Conservation (phyloP, 2,113 vertebrate genomes). For the Polyodon spathula region DNA sequence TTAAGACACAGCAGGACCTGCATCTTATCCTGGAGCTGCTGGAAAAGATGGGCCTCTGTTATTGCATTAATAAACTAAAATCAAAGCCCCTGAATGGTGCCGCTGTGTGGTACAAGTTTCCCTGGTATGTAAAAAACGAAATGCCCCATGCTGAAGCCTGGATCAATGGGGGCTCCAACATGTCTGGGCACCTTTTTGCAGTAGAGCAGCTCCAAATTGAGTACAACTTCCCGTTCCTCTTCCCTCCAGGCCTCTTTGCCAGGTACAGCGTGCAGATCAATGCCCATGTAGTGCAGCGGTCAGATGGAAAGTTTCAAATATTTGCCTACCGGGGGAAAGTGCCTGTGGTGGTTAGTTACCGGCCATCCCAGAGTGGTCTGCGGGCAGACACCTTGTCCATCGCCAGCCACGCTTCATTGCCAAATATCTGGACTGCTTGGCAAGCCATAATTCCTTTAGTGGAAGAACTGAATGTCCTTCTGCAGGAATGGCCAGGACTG, state of each 20-base stretch:
- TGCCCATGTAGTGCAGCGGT: conserved; percentile 86
- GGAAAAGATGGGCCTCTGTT: conserved; percentile 96
- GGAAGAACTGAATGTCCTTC: conserved; percentile 86
- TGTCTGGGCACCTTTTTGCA: conserved; percentile 68
- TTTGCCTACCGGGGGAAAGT: conserved; percentile 93
- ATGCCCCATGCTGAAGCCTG: conserved; percentile 64
- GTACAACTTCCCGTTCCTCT: conserved; percentile 87
- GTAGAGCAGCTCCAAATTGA: conserved; percentile 88
- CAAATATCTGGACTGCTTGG: conserved; percentile 98
- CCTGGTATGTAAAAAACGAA: conserved; percentile 80
- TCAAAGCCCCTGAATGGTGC: conserved; percentile 74
- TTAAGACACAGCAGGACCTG: conserved; percentile 83
- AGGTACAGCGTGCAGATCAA: conserved; percentile 93
- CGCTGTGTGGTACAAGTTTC: conserved; percentile 85
- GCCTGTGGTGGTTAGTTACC: conserved; percentile 82
- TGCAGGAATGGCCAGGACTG: conserved; percentile 92
- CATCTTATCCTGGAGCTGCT: conserved; percentile 86
- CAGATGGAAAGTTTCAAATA: conserved; percentile 77
- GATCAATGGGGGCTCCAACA: conserved; percentile 44
- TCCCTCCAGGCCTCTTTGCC: conserved; percentile 83
- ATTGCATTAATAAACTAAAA: conserved; percentile 86
- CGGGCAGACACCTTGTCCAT: conserved; percentile 78
- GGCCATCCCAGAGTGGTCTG: conserved; percentile 57
- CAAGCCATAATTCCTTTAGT: conserved; percentile 89
- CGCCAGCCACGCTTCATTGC: conserved; percentile 86